Base-by-base conservation (phyloP, 2,113 vertebrate genomes). In the Misgurnus mizolepis region DNA sequence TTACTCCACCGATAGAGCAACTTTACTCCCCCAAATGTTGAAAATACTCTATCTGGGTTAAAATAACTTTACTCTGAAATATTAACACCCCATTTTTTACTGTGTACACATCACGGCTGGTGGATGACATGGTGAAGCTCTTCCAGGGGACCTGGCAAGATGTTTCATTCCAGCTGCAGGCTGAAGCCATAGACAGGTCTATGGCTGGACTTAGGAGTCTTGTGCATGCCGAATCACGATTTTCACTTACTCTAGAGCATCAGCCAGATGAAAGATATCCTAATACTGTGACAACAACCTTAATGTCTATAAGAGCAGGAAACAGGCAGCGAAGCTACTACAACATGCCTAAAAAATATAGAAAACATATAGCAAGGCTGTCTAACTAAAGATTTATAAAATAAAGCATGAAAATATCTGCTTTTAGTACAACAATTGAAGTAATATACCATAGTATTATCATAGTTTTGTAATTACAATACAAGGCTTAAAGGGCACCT, bases 111-210 rank as follows among this genome's bases (percentile, higher is more conserved):
- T 75, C 84, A 0, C n/a, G 58, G 68, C 18, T 93, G 80, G 68
- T 93, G 49, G 83, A 86, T 9, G 88, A 93, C 11, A 92, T 91
- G 93, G 75, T 92, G 55, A 76, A 72, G n/a, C 82, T 93, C 9
- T 91, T 87, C 72, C 77, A 71, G 22, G 85, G 84, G 0, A 71
- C 90, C 74, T 89, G 90, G 85, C 94, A 95, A 70, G 88, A 89
- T 0, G 85, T 94, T 80, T 94, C 92, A 10, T 88, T 95, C 53
- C 93, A 93, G 85, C 76, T 95, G 71, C 80, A 83, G 27, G 78
- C 87, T 1, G 67, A 79, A 5, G 61, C 65, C 0, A 79, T 93
- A 67, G 82, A 80, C 1, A 70, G 41, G 22, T 9, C 68, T 58
- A 67, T 76, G 79, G 78, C 85, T 40, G 83, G 79, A 80, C 43